Evolutionary conservation across 1,140 invertebrate species (phyloP), one percentile per base, ranked within the genome.

Genomic region (Drosophila busckii): DNA sequence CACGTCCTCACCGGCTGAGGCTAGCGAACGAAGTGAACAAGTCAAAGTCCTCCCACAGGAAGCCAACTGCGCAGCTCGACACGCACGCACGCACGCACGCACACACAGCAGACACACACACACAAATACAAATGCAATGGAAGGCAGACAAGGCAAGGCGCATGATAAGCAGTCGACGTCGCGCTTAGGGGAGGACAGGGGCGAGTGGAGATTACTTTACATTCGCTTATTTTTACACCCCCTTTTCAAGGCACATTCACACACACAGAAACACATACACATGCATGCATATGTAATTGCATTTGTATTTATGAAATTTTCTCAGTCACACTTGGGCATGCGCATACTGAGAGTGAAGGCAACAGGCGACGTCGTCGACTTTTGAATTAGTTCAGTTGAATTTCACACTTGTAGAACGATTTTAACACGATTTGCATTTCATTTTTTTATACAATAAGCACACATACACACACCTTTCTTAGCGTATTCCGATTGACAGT

Each of bases 21-120:
- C 53, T 55, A 32, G 35, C 56, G 50, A 31, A 49, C 34, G 20
- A 56, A 82, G 25, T 63, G 46, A 73, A 37, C 12, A 63, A 67
- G 69, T 73, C 75, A 80, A 82, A 82, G 73, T 82, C 75, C 69
- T 82, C 75, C 69, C 75, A 53, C 76, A 82, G 75, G 76, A 82
- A 80, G 69, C 40, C 69, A 60, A 80, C 75, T 75, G 75, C 75
- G 75, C 75, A 80, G 71, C 67, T 26, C 46, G n/a, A n/a, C n/a
- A n/a, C 53, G 59, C 45, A 56, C 60, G 52, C 60, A 63, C 53
- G 52, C 60, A 58, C 60, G 60, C 42, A 62, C 53, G 56, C 44
- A 55, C 26, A n/a, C n/a, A 25, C 13, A 54, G 16, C 46, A 41
- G 16, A 32, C 26, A 59, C 26, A 46, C 48, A 26, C 25, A 40